Base-by-base conservation (phyloP, 2,888 invertebrate genomes). In the Trachelus stipa region DNA sequence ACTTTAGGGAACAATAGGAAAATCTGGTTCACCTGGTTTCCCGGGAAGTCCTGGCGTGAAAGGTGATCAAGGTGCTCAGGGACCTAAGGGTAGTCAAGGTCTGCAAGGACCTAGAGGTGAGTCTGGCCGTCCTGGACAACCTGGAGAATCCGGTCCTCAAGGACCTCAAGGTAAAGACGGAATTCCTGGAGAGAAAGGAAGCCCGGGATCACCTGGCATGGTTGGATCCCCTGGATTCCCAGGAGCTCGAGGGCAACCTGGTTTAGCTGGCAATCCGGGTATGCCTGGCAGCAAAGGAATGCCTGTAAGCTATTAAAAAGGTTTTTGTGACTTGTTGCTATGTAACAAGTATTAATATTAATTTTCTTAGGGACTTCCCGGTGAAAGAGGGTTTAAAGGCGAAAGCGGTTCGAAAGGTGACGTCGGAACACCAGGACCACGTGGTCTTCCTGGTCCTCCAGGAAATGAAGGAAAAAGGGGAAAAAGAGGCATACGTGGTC, bases 391-490 rank as follows among this genome's bases (percentile, higher is more conserved):
- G 12, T 93, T 93, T 79, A 97, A 96, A 93, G 97, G 97, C 68
- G 97, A 97, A 86, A 85, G 91, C 1, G 97, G 97, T 11, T 92
- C 93, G 40, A 96, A 97, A 91, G 97, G 97, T 40, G 97, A 97
- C 91, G 84, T 92, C 11, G 97, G 97, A 9, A 91, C 93, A 1
- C 92, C 94, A 1, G 97, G 97, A 1, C 95, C 96, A 3, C 93
- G 96, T 82, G 97, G 97, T 34, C 87, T 96, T 12, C 96, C 96
- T 1, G 97, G 97, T 1, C 92, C 93, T 6, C 90, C 94, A 9
- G 97, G 97, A 0, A 93, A 95, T 1, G 96, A 97, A 88, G 97
- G 96, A 4, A 97, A 97, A 92, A 93, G 96, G 79, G 97, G 97
- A 0, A 96, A 96, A 88, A 92, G 96, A 81, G 96, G 97, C 1